These are phyloP conservation scores for Paracentrotus lividus DNA, from an alignment of 53 echinoderm and acorn worm species.

Conservation along the genomic window DNA sequence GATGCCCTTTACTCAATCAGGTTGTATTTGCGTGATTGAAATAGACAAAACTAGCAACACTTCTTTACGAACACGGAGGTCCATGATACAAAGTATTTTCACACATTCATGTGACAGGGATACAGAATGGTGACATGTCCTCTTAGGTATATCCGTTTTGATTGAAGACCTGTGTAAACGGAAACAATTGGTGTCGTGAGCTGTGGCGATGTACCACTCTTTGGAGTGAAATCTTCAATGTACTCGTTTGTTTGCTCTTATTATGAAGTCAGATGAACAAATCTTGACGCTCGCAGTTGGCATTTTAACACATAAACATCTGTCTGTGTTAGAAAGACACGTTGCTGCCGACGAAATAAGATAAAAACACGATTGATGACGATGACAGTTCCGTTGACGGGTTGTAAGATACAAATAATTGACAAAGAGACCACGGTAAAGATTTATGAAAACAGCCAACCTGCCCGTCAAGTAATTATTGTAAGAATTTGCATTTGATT, in stretches of 20 bases:
- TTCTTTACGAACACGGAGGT: no score
- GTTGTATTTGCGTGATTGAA: not conserved
- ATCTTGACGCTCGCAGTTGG: not conserved
- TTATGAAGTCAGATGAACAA: not conserved
- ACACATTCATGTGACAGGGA: not conserved
- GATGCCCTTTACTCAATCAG: not conserved
- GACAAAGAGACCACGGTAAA: not conserved
- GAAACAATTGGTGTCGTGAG: constrained; percentile 36
- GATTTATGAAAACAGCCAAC: not conserved
- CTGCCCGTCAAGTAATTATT: not conserved
- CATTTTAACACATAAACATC: constrained; percentile 30
- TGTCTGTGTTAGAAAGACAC: constrained; percentile 25
- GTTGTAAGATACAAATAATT: not conserved
- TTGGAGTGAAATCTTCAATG: not conserved
- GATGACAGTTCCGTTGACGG: not conserved
- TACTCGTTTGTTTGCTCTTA: not conserved
- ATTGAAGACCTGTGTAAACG: not conserved
- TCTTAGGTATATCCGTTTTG: not conserved
- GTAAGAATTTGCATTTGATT: not conserved
- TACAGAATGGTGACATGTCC: not conserved
- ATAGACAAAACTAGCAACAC: not conserved
- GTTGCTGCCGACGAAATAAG: not conserved
- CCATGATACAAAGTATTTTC: not conserved
- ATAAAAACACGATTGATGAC: not conserved
- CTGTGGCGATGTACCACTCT: not conserved